Base-by-base conservation (phyloP, 2,797 vertebrate genomes). In the Selene dorsalis region DNA sequence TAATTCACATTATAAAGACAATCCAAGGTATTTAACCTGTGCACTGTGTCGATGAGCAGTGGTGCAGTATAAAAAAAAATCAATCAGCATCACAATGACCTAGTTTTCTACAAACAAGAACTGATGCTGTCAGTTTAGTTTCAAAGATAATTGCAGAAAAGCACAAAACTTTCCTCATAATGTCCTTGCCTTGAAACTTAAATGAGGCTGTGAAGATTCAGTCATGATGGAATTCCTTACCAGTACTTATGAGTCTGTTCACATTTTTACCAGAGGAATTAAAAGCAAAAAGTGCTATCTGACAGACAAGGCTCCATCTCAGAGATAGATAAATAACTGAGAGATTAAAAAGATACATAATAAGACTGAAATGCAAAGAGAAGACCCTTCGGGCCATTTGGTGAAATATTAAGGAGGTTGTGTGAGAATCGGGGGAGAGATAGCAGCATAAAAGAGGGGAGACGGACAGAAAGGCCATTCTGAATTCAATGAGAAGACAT, bases 291-390 rank as follows among this genome's bases (percentile, higher is more conserved):
- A 45, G 18, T 30, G 9, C 16, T 26, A 48, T 18, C 22, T 70
- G 48, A 53, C 45, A 69, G 30, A 64, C 1, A 8, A 30, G 32
- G 14, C 5, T 62, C n/a, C 58, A 69, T 65, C 26, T 52, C 62
- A 61, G 64, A 79, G 66, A 65, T 32, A 39, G 56, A 81, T 67
- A 85, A 73, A 83, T 67, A 53, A 61, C 38, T 65, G 11, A 59
- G 30, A 77, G 47, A 55, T 41, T 22, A 55, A 80, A 67, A 73
- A 67, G 13, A 73, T 28, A 70, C n/a, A 61, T 75, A 66, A 81
- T 64, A 30, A 64, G 41, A 2, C 17, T 35, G 43, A 26, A 24
- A 77, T 58, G 55, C 47, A 74, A 50, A 63, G 30, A 71, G 30
- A 73, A 61, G 14, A 67, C 28, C 71, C 70, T 73, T 62, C 53